Conservation (phyloP, 2,888 invertebrate genomes). For the Orthosia gothica region DNA sequence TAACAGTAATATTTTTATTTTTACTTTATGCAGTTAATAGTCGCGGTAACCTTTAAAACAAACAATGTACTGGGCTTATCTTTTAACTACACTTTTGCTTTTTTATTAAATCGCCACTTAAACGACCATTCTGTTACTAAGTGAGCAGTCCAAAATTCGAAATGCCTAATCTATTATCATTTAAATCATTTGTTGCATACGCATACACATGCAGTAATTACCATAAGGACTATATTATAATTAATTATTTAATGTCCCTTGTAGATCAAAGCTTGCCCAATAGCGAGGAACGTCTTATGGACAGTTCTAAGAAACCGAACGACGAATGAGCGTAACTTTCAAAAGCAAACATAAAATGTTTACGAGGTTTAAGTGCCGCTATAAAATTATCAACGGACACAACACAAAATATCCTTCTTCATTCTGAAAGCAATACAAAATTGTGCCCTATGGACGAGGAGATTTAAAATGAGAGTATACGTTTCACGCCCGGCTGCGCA, state of each 20-base stretch:
- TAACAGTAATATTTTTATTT: not conserved
- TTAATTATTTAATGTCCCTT: constrained; percentile 52
- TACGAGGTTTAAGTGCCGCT: constrained; percentile 74
- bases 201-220: constrained; percentile 24
- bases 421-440: constrained; percentile 62
- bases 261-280: constrained; percentile 53
- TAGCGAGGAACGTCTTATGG: constrained; percentile 38
- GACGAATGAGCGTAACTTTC: constrained; percentile 58
- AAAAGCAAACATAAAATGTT: constrained; percentile 76
- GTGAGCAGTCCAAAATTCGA: constrained; percentile 7
- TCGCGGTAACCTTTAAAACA: constrained; percentile 23
- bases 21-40: not conserved
- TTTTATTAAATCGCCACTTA: constrained; percentile 7
- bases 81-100: constrained; percentile 5
- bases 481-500: constrained; percentile 85
- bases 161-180: constrained; percentile 5
- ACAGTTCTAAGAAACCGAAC: constrained; percentile 69
- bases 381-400: constrained; percentile 72
- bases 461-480: constrained; percentile 80
- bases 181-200: constrained; percentile 6
- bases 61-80: constrained; percentile 18
- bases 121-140: constrained; percentile 9
- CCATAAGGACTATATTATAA: constrained; percentile 29
- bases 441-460: constrained; percentile 78
- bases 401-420: constrained; percentile 62